Evolutionary conservation across 2,113 vertebrate species (phyloP), one percentile per base, ranked within the genome.

Genomic region (Eretmodus cyanostictus): DNA sequence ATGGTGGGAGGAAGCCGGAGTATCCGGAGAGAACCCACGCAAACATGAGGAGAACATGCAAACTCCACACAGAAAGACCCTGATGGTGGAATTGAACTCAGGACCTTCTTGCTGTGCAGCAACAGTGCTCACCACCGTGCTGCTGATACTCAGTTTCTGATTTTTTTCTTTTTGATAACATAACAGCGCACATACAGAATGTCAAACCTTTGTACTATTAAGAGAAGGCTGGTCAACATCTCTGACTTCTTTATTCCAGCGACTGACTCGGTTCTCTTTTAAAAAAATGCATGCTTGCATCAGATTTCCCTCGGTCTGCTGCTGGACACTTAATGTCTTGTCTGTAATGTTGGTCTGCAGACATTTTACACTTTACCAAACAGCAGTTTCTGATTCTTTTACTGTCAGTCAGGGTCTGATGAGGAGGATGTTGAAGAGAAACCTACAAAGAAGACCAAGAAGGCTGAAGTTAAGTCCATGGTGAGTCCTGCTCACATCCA

Each of bases 361-460:
- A 36, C 9, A 3, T 76, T 22, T 54, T 5, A 29, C 22, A 16
- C 13, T 31, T 85, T 49, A 66, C 14, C 68, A 81, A 5, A 31
- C 24, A 55, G 16, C 45, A 12, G 3, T 55, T 17, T 83, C 2
- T 59, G 11, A 85, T 31, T 16, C 2, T 86, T 13, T 24, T 24
- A 47, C 81, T 12, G 9, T 19, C 87, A 96, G 96, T 92, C 86
- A 47, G 84, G 24, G 2, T 95, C 94, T 47, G 93, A 93, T 6
- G 94, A 96, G 78, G 85, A 95, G n/a, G 86, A 91, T 9, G 81
- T 71, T 78, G 87, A 94, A 47, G 93, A 94, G 81, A 96, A 92
- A 83, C 81, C 16, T 6, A 54, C 59, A 9, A 89, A 89, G 57
- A 94, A 91, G 47, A 90, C 71, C 57, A 91, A 89, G 84, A 92